Percentiles rank a stretch among this genome's conserved stretches.
Conservation (phyloP, 1,140 invertebrate genomes). For the Neodiprion fabricii region DNA sequence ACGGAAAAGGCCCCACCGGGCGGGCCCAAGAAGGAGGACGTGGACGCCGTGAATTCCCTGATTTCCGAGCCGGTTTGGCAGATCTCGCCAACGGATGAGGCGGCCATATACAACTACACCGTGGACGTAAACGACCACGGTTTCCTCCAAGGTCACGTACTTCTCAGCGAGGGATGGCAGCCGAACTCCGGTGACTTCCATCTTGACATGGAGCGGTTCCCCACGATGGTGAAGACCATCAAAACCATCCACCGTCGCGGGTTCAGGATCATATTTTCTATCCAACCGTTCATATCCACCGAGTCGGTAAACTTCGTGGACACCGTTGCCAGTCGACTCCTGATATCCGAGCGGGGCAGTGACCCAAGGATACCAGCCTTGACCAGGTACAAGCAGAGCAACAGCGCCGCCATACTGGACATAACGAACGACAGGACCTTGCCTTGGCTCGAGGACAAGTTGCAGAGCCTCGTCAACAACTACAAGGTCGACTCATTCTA, state of each 20-base stretch:
- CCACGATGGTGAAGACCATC: slow-evolving; percentile 77
- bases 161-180: slow-evolving; percentile 87
- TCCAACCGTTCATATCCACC: slow-evolving; percentile 87
- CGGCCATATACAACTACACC: slow-evolving; percentile 79
- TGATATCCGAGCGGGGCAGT: slow-evolving; percentile 76
- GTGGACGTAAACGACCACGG: slow-evolving; percentile 79
- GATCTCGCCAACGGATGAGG: slow-evolving; percentile 75
- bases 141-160: slow-evolving; percentile 79
- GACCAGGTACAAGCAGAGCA: slow-evolving; percentile 75
- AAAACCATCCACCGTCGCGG: slow-evolving; percentile 83
- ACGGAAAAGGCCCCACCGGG: slow-evolving; percentile 81
- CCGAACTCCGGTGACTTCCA: slow-evolving; percentile 79
- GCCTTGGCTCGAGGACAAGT: slow-evolving; percentile 80
- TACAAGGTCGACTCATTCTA: slow-evolving; percentile 90
- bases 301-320: slow-evolving; percentile 82
- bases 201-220: slow-evolving; percentile 75
- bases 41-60: slow-evolving; percentile 75
- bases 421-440: slow-evolving; percentile 81
- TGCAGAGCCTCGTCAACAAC: slow-evolving; percentile 72
- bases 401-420: slow-evolving; percentile 82
- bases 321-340: slow-evolving; percentile 72
- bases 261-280: slow-evolving; percentile 82
- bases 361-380: slow-evolving; percentile 77
- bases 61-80: slow-evolving; percentile 86
- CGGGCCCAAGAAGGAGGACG: slow-evolving; percentile 77